Evolutionary conservation across 2,888 invertebrate species (phyloP), one percentile per base, ranked within the genome.

Genomic region (Chirona hameri): DNA sequence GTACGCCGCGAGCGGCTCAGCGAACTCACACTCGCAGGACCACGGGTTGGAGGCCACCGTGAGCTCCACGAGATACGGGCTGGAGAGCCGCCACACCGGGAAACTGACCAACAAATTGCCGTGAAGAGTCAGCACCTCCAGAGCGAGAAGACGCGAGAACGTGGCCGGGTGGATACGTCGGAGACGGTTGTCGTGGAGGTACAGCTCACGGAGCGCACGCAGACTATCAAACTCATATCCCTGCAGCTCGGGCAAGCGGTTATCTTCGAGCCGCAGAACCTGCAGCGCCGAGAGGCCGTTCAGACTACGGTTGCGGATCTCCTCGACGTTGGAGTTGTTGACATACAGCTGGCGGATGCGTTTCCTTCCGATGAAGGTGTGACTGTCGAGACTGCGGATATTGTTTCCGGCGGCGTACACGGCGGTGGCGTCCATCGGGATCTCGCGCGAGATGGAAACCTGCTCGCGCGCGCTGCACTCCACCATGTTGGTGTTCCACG

Each of bases 351-450:
- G 93, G 88, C 93, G 93, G 86, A 97, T 90, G 88, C 96, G 96
- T 89, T 96, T 96, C 85, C 96, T 91, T 4, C 96, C 97, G 86
- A 97, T 93, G 89, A 98, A 97, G 76, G 95, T 93, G 87, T 97
- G 96, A 86, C 94, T 94, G 82, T 93, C 93, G 86, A 98, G 90
- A 87, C 95, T 93, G 84, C 93, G 93, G 88, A 98, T 93, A 87
- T 94, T 92, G 88, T 97, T 96, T 84, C 97, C 96, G 88, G 97
- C 97, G 86, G 98, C 91, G 89, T 96, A 96, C 83, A 98, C 92
- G 90, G 96, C 95, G 52, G 97, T 97, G 85, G 97, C 96, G 89
- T 97, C 96, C 96, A 97, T 97, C 84, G 97, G 97, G 86, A 97
- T 93, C 85, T 93, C 93, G 84, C 92, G 86, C 10, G 96, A 96